A percentile compares a stretch with the other conserved stretches of the same genome.
Conservation (phyloP, 1,140 invertebrate species). For the Ips nitidus region DNA sequence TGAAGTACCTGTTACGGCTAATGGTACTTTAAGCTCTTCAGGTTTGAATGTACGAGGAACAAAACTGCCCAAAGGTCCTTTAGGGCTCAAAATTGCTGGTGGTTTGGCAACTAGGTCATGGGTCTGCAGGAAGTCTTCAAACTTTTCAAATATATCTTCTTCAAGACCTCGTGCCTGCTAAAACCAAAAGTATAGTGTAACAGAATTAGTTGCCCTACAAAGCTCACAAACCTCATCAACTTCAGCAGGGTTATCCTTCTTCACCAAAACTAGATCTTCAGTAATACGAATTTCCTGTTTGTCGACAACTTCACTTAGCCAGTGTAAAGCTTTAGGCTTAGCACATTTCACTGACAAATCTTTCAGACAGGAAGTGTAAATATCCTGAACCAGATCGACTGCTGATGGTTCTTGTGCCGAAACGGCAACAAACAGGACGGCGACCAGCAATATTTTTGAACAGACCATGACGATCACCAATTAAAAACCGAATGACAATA, state of each 20-base stretch:
- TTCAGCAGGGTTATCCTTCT: conserved; percentile 56
- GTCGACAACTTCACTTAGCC: conserved; percentile 66
- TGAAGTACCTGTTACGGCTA: conserved; percentile 53
- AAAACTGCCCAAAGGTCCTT: conserved; percentile 58
- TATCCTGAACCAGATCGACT: conserved; percentile 60
- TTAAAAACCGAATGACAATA: conserved; percentile 36
- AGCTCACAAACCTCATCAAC: conserved; percentile 44
- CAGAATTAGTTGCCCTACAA: background rate
- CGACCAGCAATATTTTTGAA: conserved; percentile 38
- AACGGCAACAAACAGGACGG: conserved; percentile 32
- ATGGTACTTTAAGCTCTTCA: conserved; percentile 66
- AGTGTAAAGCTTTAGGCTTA: conserved; percentile 73
- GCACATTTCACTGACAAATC: conserved; percentile 68
- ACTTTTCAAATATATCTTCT: conserved; percentile 60
- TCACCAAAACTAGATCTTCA: conserved; percentile 69
- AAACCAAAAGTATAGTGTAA: conserved; percentile 22
- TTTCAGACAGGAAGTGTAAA: conserved; percentile 65
- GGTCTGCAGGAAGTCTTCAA: conserved; percentile 65
- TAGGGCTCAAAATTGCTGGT: conserved; percentile 60
- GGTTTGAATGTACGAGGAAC: conserved; percentile 72
- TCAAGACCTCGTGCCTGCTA: conserved; percentile 43
- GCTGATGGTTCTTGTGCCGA: conserved; percentile 53
- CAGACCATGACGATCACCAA: conserved; percentile 34
- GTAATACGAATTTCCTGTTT: conserved; percentile 72
- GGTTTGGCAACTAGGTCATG: conserved; percentile 66